Conservation (phyloP, 2,113 vertebrate species). For the Podarcis muralis region DNA sequence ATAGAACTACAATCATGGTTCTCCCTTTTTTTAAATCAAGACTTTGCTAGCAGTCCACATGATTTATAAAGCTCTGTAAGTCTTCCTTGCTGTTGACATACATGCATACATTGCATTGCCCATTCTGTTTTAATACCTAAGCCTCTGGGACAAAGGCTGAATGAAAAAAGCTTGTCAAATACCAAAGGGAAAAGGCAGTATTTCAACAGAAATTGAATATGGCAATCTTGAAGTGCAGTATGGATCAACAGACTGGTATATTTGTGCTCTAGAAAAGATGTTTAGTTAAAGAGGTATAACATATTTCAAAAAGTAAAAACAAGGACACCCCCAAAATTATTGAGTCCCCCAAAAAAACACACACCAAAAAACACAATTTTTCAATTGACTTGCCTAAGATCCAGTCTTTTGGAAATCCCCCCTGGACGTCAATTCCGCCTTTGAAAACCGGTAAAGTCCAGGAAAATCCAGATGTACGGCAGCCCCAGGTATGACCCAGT, state of each 20-base stretch:
- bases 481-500: no score
- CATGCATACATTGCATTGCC: background rate
- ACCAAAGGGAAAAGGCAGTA: background rate
- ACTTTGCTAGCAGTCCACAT: background rate
- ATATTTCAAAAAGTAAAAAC: no score
- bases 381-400: no score
- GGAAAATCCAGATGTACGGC: no score
- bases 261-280: background rate
- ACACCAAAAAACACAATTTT: no score
- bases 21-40: slow-evolving; percentile 8
- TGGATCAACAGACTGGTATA: background rate
- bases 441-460: no score
- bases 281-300: background rate
- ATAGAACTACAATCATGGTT: background rate
- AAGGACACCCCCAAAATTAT: no score
- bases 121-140: slow-evolving; percentile 3
- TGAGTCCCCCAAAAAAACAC: no score
- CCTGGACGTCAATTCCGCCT: no score
- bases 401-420: no score
- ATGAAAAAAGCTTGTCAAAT: background rate
- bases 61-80: slow-evolving; percentile 28
- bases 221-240: background rate
- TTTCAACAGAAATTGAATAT: slow-evolving; percentile 16
- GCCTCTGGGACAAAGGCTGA: background rate
- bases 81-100: slow-evolving; percentile 9